Evolutionary conservation across 2,888 invertebrate species (phyloP).

Genomic region (Drosophila mayaguana): DNA sequence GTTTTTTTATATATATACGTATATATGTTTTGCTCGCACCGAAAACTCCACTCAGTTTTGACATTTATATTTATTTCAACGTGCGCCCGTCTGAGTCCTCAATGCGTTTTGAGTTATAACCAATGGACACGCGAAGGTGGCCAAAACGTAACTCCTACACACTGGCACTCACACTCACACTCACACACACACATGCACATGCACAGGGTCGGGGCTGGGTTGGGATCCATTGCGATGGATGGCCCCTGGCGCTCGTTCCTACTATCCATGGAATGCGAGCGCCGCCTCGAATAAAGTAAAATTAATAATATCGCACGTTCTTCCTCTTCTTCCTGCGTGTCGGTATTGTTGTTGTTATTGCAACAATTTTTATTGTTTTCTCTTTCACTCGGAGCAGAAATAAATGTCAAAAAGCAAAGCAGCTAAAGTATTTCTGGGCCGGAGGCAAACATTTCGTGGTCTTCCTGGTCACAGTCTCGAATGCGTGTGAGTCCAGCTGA

Average conservation of each 20-base stretch:
- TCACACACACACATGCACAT: conserved; percentile 29
- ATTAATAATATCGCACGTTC: conserved; percentile 77
- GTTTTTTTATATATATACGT: conserved; percentile 21
- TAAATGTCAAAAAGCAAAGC: conserved; percentile 65
- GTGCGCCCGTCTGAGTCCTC: conserved; percentile 69
- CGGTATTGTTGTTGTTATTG: conserved; percentile 18
- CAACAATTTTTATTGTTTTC: conserved; percentile 49
- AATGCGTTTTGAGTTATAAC: conserved; percentile 75
- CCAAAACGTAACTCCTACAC: conserved; percentile 62
- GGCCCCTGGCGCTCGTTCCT: conserved; percentile 39
- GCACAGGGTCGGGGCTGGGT: conserved; percentile 19
- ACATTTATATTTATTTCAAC: conserved; percentile 84
- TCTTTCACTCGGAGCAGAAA: conserved; percentile 25
- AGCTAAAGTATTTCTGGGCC: conserved; percentile 39
- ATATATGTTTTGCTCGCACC: conserved; percentile 49
- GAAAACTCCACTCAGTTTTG: conserved; percentile 78
- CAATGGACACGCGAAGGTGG: conserved; percentile 79
- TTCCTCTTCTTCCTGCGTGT: conserved; percentile 38
- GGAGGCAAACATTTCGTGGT: conserved; percentile 1
- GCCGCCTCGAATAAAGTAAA: conserved; percentile 55
- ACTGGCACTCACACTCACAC: conserved; percentile 27
- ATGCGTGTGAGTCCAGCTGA: conserved; percentile 39
- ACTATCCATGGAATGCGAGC: conserved; percentile 52
- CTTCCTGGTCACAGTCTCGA: conserved; percentile 3
- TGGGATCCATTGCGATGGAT: conserved; percentile 26